These are phyloP conservation scores for Prunella strophiata DNA, from an alignment of 2,797 vertebrate species.

Conservation along the genomic window DNA sequence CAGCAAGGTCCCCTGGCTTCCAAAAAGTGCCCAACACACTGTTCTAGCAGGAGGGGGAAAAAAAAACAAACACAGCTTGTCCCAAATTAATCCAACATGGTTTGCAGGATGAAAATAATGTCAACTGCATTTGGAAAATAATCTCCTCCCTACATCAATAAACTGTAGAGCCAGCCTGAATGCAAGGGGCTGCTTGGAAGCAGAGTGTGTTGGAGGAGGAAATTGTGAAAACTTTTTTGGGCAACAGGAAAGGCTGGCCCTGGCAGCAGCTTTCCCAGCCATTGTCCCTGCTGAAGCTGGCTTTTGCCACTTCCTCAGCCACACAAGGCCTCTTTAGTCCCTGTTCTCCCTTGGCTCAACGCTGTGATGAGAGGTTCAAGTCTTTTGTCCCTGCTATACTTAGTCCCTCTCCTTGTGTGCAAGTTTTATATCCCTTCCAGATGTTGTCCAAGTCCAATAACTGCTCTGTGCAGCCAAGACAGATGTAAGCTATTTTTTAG, in stretches of 20 bases:
- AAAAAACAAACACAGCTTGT: background rate
- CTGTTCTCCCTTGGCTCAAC: background rate
- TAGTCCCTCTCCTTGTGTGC: constrained; percentile 4
- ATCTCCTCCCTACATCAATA: background rate
- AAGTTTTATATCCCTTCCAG: constrained; percentile 53
- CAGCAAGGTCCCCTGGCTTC: background rate
- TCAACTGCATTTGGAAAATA: background rate
- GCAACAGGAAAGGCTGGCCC: background rate
- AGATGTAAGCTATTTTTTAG: constrained; percentile 65
- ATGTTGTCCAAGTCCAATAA: constrained; percentile 53
- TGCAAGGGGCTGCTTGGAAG: background rate
- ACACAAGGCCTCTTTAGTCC: background rate
- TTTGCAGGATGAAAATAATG: background rate
- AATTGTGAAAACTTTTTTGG: constrained; percentile 34
- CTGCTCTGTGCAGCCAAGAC: constrained; percentile 54
- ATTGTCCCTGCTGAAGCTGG: constrained; percentile 31
- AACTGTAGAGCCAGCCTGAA: background rate
- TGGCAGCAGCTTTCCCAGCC: background rate
- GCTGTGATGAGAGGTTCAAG: constrained; percentile 5
- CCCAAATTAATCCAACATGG: background rate
- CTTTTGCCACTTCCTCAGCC: constrained; percentile 59
- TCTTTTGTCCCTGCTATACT: constrained; percentile 48
- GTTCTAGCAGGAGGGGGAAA: background rate
- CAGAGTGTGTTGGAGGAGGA: background rate
- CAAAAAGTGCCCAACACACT: background rate